phyloP scores from a whole-genome alignment of 2,113 vertebrate species.

The Myiopsitta monachus region DNA sequence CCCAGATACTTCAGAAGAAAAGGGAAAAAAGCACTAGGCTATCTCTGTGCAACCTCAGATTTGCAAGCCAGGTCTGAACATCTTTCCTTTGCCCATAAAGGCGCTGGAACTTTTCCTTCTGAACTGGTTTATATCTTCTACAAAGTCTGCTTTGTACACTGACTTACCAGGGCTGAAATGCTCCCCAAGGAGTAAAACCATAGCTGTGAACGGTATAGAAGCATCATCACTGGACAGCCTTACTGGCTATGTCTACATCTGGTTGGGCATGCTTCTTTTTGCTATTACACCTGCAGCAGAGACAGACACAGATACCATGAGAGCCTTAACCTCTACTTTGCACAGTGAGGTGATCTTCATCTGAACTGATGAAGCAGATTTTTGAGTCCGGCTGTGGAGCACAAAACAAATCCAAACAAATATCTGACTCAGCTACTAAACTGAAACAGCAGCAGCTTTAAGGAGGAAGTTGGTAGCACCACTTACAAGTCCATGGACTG shows the following conservation, averaged over 20 bases:
- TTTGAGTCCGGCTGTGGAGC: neutral
- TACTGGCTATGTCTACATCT: neutral
- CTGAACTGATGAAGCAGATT: neutral
- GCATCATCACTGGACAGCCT: rapidly evolving
- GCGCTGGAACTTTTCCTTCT: neutral
- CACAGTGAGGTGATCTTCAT: neutral
- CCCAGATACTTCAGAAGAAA: neutral
- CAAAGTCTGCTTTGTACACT: neutral
- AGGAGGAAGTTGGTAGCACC: constrained; percentile 39
- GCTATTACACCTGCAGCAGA: constrained; percentile 28
- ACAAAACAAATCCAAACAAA: constrained; percentile 6
- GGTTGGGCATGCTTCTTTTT: neutral
- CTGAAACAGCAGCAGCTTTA: constrained; percentile 49
- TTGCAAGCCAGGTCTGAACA: neutral
- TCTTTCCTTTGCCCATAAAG: neutral
- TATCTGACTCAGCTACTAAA: constrained; percentile 63
- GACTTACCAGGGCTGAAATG: neutral
- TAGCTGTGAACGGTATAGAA: neutral
- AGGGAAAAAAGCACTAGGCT: neutral
- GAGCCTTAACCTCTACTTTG: neutral
- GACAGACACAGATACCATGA: neutral
- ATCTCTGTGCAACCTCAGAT: neutral
- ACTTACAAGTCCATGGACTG: neutral
- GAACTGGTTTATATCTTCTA: neutral
- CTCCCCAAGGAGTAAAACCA: neutral